These are phyloP conservation scores for Halotydeus destructor DNA, from an alignment of 1,140 invertebrate species.

Conservation along the genomic window DNA sequence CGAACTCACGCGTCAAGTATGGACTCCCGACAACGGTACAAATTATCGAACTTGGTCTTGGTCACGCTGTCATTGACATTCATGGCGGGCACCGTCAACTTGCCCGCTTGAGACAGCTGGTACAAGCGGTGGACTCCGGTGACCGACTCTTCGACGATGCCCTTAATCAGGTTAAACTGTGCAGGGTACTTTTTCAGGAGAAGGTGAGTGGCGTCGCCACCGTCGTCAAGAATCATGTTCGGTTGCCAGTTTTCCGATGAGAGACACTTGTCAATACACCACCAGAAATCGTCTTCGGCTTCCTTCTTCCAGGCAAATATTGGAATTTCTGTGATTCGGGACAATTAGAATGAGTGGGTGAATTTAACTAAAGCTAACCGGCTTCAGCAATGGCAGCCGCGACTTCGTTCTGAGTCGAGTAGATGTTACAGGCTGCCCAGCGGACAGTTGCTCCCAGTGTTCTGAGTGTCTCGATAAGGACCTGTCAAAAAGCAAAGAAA, in stretches of 20 bases:
- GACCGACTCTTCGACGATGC: conserved; percentile 91
- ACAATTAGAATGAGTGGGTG: neutral
- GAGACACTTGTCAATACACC: conserved; percentile 89
- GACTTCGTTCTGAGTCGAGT: conserved; percentile 95
- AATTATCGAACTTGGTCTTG: conserved; percentile 96
- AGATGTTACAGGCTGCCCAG: conserved; percentile 95
- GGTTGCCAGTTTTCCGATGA: conserved; percentile 82
- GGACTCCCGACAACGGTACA: conserved; percentile 73
- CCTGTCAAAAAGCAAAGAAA: conserved; percentile 23
- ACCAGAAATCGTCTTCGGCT: conserved; percentile 95
- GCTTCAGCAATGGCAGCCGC: conserved; percentile 83
- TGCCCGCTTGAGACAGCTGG: conserved; percentile 80
- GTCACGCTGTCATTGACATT: conserved; percentile 97
- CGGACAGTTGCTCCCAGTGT: conserved; percentile 60
- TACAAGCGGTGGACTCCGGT: conserved; percentile 91
- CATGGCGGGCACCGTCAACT: conserved; percentile 91
- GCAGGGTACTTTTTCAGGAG: conserved; percentile 91
- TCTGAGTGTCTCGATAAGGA: conserved; percentile 71
- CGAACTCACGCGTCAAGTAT: conserved; percentile 60
- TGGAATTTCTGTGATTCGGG: conserved; percentile 36
- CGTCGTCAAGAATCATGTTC: conserved; percentile 95
- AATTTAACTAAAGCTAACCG: conserved; percentile 24
- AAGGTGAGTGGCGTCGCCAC: conserved; percentile 85
- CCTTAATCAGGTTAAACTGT: conserved; percentile 87
- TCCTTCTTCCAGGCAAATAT: conserved; percentile 90